These are phyloP conservation scores for Agelas oroides DNA, from an alignment of 37 sponge, comb jelly and placozoan species.

Conservation along the genomic window DNA sequence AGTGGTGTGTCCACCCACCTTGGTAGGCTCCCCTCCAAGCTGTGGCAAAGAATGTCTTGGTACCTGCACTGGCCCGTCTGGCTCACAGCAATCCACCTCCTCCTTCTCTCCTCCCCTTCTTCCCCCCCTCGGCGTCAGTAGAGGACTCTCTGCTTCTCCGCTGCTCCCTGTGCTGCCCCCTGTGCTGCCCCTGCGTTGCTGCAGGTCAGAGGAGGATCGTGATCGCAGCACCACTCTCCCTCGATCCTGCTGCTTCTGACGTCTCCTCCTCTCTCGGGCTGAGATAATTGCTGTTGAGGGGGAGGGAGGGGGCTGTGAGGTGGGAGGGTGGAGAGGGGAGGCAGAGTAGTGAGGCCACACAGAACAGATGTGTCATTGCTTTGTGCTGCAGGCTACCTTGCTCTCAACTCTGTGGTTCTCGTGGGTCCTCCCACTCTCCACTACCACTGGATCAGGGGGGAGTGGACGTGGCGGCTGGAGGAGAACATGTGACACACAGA, in stretches of 20 bases:
- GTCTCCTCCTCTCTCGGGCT: constrained; percentile 45
- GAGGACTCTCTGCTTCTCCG: not conserved
- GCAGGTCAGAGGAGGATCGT: not conserved
- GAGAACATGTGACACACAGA: not conserved
- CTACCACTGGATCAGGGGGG: constrained; percentile 15
- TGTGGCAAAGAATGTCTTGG: too few species aligned
- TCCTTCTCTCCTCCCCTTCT: not conserved
- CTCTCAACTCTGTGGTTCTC: not conserved
- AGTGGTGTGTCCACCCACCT: too few species aligned
- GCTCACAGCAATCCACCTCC: not conserved
- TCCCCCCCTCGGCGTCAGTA: not conserved
- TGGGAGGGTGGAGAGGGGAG: not conserved
- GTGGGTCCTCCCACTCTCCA: not conserved
- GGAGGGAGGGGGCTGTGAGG: not conserved
- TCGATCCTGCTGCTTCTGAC: constrained; percentile 4
- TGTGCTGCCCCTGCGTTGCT: not conserved
- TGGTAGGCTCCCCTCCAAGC: too few species aligned
- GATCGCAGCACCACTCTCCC: constrained; percentile 8
- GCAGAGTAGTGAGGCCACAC: not conserved
- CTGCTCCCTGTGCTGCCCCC: not conserved
- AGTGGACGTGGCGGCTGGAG: constrained; percentile 18
- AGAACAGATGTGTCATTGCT: not conserved
- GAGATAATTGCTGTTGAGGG: not conserved
- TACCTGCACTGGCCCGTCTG: too few species aligned
- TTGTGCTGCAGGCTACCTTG: too few species aligned